A percentile compares a stretch with the other conserved stretches of the same genome.
phyloP scores from a whole-genome alignment of 2,888 invertebrate genomes.

The Piscicola geometra region DNA sequence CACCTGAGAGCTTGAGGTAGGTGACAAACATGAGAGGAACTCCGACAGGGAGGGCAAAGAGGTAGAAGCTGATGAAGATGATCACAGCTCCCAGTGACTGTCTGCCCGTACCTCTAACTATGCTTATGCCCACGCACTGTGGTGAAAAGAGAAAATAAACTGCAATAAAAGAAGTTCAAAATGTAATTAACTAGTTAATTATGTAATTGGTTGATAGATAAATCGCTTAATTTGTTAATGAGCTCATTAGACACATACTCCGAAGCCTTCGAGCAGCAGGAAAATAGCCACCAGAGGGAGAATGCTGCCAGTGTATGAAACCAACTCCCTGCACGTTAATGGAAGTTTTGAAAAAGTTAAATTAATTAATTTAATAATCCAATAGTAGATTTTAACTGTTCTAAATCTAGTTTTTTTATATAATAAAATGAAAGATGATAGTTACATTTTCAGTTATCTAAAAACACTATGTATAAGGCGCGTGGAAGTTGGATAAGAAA shows the following conservation, averaged over 20 bases:
- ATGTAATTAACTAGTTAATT: too few relatives aligned
- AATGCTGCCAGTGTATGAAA: slow-evolving; percentile 41
- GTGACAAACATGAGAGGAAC: slow-evolving; percentile 44
- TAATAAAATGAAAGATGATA: too few relatives aligned
- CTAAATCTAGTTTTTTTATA: too few relatives aligned
- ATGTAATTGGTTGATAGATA: too few relatives aligned
- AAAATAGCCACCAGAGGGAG: slow-evolving; percentile 43
- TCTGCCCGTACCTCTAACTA: slow-evolving; percentile 45
- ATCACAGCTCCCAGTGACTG: slow-evolving; percentile 44
- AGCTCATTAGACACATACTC: slow-evolving; percentile 39
- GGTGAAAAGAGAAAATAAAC: too few relatives aligned
- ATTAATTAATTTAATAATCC: too few relatives aligned
- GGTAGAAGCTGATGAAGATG: slow-evolving; percentile 43
- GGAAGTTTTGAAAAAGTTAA: neutral
- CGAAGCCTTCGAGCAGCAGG: slow-evolving; percentile 44
- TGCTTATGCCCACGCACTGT: slow-evolving; percentile 44
- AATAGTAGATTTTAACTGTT: too few relatives aligned
- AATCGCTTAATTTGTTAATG: too few relatives aligned
- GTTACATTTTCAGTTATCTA: too few relatives aligned
- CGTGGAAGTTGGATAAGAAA: too few relatives aligned
- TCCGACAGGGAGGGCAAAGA: slow-evolving; percentile 43
- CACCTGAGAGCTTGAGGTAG: slow-evolving; percentile 41
- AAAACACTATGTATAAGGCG: too few relatives aligned
- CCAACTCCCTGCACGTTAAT: slow-evolving; percentile 41
- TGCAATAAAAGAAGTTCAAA: too few relatives aligned